Evolutionary conservation across 2,888 invertebrate genomes (phyloP).

Genomic region (Physocephala rufipes): DNA sequence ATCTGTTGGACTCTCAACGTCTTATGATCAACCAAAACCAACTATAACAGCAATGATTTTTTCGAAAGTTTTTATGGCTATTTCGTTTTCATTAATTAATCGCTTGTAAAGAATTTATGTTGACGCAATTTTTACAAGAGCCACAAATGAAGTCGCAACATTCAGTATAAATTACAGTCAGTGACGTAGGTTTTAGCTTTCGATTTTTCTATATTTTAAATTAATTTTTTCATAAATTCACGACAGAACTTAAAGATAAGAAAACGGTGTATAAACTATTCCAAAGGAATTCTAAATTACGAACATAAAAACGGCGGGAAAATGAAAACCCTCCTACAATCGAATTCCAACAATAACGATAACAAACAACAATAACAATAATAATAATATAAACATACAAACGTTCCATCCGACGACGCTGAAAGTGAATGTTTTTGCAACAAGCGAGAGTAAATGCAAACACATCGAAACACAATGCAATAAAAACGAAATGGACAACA

Average conservation of each 20-base stretch:
- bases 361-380: constrained; percentile 35
- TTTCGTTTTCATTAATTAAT: too few relatives aligned
- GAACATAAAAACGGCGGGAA: neutral
- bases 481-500: neutral
- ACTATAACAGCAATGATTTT: too few relatives aligned
- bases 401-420: constrained; percentile 50
- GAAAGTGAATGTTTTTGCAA: constrained; percentile 56
- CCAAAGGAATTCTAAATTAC: neutral
- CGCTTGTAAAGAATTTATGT: neutral
- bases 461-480: too few relatives aligned
- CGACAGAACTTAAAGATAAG: too few relatives aligned
- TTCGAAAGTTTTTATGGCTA: too few relatives aligned
- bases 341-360: constrained; percentile 44
- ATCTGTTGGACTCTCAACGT: too few relatives aligned
- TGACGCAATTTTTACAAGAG: neutral
- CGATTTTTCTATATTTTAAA: neutral
- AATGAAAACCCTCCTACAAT: constrained; percentile 44
- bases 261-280: neutral
- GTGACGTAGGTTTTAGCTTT: neutral
- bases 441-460: constrained; percentile 22
- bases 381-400: constrained; percentile 38
- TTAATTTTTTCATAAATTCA: too few relatives aligned
- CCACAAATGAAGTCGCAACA: neutral
- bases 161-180: too few relatives aligned
- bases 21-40: too few relatives aligned